Evolutionary conservation across 2,888 invertebrate genomes (phyloP), one percentile per base, ranked within the genome.

Genomic region (Eremobia ochroleuca): DNA sequence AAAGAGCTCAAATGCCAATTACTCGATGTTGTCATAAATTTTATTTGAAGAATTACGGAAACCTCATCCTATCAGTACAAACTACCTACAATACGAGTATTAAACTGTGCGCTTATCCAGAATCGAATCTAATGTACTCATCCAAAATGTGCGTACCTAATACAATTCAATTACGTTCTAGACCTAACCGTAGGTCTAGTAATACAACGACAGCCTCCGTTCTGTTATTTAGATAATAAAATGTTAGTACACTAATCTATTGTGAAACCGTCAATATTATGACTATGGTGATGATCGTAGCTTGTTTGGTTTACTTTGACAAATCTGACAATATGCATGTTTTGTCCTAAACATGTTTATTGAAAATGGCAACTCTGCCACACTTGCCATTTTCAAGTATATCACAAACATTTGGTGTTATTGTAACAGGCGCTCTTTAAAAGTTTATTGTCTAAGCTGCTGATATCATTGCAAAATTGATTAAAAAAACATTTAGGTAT

Each of bases 191-290:
- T 46, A 31, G n/a, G 8, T 66, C 65, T 34, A 46, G 3, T 46
- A 5, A 34, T 15, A 64, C 65, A 64, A 72, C 52, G 25, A 40
- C 31, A 18, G n/a, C 43, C 9, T 4, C 65, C 4, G 28, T 37
- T 52, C 28, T 28, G n/a, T 28, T 80, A 31, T 80, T 75, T 80
- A 52, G 2, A 59, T 76, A 82, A 69, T 69, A 68, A 58, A 21
- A 49, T 59, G 34, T 34, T 31, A 15, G 43, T 31, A 43, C 46
- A 67, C 40, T 21, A 43, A 58, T 81, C 15, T 61, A 59, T 76
- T 65, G 79, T 25, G 2, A n/a, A 40, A 81, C 81, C 43, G 28
- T 49, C 40, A 49, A 79, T 73, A 15, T 73, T 67, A 64, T 43
- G n/a, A 46, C 34, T 2, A n/a, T 34, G 25, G 40, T 58, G 49